phyloP scores from a whole-genome alignment of 2,797 vertebrate genomes.

The Labroides dimidiatus region DNA sequence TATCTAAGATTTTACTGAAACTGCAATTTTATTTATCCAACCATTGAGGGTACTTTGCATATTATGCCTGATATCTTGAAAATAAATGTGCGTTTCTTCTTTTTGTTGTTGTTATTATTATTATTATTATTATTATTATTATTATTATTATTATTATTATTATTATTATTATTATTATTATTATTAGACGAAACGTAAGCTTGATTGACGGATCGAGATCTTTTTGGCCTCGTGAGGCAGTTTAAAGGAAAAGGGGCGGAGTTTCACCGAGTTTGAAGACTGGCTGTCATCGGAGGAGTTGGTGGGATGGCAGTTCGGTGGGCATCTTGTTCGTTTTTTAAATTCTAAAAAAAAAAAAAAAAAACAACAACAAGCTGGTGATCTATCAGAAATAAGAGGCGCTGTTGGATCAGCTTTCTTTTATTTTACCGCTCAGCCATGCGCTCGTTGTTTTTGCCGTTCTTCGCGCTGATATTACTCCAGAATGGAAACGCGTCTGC shows the following conservation, averaged over 20 bases:
- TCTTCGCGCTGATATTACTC: slow-evolving; percentile 25
- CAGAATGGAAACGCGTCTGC: neutral
- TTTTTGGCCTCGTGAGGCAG: neutral
- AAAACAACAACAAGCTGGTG: neutral
- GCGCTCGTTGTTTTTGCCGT: slow-evolving; percentile 12
- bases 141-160: too few relatives aligned
- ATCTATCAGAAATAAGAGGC: neutral
- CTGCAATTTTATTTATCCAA: too few relatives aligned
- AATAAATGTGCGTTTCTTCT: too few relatives aligned
- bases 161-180: too few relatives aligned
- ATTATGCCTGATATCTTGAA: too few relatives aligned
- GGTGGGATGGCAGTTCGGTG: neutral
- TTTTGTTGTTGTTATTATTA: too few relatives aligned
- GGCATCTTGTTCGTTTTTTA: neutral
- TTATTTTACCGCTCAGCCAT: slow-evolving; percentile 15
- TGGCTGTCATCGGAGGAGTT: neutral
- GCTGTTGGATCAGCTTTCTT: neutral
- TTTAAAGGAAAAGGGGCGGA: slow-evolving; percentile 42
- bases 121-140: too few relatives aligned
- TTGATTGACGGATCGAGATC: neutral
- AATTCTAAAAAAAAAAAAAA: neutral
- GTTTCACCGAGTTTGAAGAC: slow-evolving; percentile 5
- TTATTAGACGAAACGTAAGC: too few relatives aligned
- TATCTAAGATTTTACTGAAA: too few relatives aligned
- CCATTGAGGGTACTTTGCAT: too few relatives aligned